These are phyloP conservation scores for Bos indicus DNA, from an alignment of 2,113 vertebrate genomes.

Conservation along the genomic window DNA sequence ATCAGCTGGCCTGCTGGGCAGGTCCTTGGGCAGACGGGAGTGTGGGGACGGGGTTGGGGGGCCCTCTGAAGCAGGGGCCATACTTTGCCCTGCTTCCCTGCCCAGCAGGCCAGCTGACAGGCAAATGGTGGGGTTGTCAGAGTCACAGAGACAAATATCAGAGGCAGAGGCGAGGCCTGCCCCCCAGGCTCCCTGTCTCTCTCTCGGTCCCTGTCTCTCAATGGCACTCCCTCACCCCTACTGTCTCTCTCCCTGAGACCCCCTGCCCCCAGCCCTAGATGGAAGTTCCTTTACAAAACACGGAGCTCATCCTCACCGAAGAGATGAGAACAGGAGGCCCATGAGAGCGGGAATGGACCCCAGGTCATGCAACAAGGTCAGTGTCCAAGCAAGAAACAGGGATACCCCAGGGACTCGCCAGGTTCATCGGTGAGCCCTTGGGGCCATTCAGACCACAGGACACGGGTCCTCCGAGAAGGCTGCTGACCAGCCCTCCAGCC, in stretches of 20 bases:
- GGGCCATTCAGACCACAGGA: neutral
- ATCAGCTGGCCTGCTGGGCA: neutral
- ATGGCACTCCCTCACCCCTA: neutral
- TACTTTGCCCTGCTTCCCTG: neutral
- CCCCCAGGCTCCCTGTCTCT: neutral
- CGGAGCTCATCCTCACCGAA: neutral
- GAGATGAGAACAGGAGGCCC: neutral
- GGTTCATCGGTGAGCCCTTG: neutral
- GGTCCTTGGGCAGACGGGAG: neutral
- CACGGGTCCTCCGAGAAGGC: fast-evolving
- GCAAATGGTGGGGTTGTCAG: neutral
- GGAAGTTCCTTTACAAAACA: neutral
- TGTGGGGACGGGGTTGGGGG: fast-evolving
- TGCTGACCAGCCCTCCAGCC: neutral
- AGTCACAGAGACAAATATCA: neutral
- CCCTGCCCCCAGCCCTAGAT: neutral
- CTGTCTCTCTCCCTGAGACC: neutral
- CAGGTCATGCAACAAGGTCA: neutral
- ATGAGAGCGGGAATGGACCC: fast-evolving
- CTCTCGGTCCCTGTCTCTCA: neutral
- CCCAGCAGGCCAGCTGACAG: neutral
- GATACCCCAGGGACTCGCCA: neutral
- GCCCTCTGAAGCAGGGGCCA: neutral
- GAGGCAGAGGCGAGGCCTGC: neutral
- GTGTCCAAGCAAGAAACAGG: neutral